phyloP scores from a whole-genome alignment of 1,140 invertebrate genomes.

The Campoletis sonorensis region DNA sequence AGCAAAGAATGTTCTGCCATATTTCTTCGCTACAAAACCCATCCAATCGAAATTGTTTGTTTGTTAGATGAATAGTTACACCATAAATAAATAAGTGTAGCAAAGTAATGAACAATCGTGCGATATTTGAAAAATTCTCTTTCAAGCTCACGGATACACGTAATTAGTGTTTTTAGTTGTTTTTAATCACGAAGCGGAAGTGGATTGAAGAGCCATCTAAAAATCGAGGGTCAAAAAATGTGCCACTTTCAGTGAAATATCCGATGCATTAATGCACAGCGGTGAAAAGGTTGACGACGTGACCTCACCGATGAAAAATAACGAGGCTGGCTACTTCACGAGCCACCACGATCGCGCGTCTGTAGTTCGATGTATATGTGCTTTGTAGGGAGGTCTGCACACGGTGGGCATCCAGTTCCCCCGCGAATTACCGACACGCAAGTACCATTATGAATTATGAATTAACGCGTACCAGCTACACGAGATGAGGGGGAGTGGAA shows the following conservation, averaged over 20 bases:
- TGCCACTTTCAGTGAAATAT: neutral
- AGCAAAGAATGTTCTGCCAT: no score
- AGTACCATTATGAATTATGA: constrained; percentile 71
- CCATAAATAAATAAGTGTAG: no score
- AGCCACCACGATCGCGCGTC: neutral
- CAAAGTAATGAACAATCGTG: no score
- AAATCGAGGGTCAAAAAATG: neutral
- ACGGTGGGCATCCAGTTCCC: constrained; percentile 53
- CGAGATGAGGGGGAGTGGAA: constrained; percentile 1
- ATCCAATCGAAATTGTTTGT: no score
- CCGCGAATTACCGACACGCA: constrained; percentile 69
- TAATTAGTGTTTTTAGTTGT: neutral
- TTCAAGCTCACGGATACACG: no score
- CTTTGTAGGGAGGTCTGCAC: constrained; percentile 30
- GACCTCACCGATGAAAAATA: constrained; percentile 60
- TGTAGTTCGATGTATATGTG: neutral
- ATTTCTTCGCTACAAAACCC: no score
- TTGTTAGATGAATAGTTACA: no score
- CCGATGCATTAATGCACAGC: constrained; percentile 5
- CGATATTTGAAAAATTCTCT: no score
- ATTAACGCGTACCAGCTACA: constrained; percentile 62
- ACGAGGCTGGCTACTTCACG: constrained; percentile 58
- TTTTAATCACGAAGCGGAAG: neutral
- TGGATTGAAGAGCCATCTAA: neutral
- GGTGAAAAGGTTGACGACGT: constrained; percentile 3